phyloP scores from a whole-genome alignment of 2,113 vertebrate genomes.

The Oreocharis arfaki region DNA sequence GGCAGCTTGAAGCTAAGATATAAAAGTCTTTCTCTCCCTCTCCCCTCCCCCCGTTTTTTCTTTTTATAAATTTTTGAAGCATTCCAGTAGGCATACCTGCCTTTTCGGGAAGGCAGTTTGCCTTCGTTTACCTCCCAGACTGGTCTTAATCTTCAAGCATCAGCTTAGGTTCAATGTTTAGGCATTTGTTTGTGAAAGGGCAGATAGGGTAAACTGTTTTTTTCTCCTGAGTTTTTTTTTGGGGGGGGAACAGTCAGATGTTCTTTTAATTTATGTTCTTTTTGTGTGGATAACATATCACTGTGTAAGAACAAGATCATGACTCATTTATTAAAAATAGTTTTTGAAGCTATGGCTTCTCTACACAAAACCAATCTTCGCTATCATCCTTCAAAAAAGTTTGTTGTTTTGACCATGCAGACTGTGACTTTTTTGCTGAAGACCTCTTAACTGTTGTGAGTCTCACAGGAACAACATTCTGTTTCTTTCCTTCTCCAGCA shows the following conservation, averaged over 20 bases:
- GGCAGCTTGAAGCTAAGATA: background rate
- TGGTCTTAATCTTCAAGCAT: background rate
- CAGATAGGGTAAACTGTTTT: background rate
- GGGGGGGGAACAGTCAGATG: rapidly evolving
- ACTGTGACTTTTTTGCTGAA: background rate
- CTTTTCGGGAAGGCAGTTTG: background rate
- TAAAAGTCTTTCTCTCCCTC: rapidly evolving
- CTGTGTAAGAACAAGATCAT: background rate
- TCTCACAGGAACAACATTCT: background rate
- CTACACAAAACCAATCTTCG: background rate
- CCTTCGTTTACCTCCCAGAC: background rate
- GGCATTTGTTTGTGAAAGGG: background rate
- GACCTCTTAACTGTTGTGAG: background rate
- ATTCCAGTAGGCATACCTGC: background rate
- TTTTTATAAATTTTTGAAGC: background rate
- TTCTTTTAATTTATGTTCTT: background rate
- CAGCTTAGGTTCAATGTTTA: background rate
- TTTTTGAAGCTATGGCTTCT: background rate
- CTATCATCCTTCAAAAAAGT: background rate
- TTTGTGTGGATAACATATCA: background rate
- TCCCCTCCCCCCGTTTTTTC: rapidly evolving
- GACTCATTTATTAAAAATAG: background rate
- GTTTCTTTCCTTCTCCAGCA: background rate
- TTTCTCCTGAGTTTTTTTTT: background rate
- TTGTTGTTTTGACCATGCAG: background rate